Percentiles rank a stretch among this genome's conserved stretches.
Evolutionary conservation across 2,113 vertebrate genomes (phyloP).

Genomic region (Plecotus auritus): DNA sequence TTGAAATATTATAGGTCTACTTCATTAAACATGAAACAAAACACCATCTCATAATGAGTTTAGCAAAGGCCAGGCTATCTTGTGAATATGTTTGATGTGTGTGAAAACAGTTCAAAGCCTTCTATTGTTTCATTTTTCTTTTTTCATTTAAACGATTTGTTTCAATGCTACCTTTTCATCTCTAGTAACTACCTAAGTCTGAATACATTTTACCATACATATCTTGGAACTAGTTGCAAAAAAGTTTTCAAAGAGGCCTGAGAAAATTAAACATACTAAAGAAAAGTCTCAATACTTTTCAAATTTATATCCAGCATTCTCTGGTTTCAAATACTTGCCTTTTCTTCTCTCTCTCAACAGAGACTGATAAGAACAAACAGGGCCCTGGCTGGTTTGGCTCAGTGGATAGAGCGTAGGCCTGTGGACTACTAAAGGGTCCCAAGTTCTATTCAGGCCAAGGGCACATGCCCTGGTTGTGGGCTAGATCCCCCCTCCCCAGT

Average conservation of each 20-base stretch:
- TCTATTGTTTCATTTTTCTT: not conserved
- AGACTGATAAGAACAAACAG: not conserved
- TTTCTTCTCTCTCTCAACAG: not conserved
- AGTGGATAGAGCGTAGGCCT: too few species aligned
- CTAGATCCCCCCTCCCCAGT: too few species aligned
- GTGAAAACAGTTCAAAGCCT: not conserved
- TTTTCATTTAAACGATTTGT: not conserved
- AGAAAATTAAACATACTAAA: slow-evolving; percentile 10
- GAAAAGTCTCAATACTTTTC: not conserved
- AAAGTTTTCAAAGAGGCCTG: not conserved
- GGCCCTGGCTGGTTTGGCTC: too few species aligned
- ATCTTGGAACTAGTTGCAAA: not conserved
- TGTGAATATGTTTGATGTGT: not conserved
- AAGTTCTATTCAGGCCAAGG: too few species aligned
- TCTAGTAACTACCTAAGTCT: not conserved
- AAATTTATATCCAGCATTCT: not conserved
- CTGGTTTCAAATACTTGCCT: not conserved
- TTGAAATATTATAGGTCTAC: not conserved
- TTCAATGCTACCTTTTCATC: not conserved
- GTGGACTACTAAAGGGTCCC: too few species aligned
- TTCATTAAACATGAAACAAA: slow-evolving; percentile 49
- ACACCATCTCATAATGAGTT: not conserved
- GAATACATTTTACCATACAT: not conserved
- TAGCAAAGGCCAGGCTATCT: not conserved
- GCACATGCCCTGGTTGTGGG: too few species aligned